phyloP scores from a whole-genome alignment of 2,888 invertebrate species.

The Seladonia tumulorum region DNA sequence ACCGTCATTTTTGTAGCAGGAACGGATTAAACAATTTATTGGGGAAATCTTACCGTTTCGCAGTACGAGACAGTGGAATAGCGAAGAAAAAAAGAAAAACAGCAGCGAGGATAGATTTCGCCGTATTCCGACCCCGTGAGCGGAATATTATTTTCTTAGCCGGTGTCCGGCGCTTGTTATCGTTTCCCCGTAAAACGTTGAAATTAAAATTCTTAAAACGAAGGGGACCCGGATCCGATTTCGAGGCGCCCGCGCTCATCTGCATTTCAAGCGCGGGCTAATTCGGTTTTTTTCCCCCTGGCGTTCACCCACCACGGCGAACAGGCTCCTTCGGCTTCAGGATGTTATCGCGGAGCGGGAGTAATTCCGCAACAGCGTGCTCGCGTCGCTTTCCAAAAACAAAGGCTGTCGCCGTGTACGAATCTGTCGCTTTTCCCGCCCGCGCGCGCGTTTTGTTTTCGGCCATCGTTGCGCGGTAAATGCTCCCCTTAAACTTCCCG shows the following conservation, averaged over 20 bases:
- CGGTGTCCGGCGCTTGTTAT: constrained; percentile 20
- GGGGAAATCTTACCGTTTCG: not conserved
- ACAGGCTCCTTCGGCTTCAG: constrained; percentile 22
- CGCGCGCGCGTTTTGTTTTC: not conserved
- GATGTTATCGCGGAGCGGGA: constrained; percentile 9
- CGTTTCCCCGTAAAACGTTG: constrained; percentile 39
- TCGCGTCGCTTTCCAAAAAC: not conserved
- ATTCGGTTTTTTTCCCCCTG: constrained; percentile 31
- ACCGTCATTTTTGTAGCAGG: not conserved
- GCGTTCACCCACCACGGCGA: not conserved
- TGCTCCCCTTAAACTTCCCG: not conserved
- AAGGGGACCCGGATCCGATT: constrained; percentile 42
- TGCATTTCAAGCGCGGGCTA: constrained; percentile 59
- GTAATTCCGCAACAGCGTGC: constrained; percentile 11
- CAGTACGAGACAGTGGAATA: not conserved
- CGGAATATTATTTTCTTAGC: constrained; percentile 8
- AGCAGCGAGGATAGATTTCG: not conserved
- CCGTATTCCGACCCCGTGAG: not conserved
- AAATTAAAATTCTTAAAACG: constrained; percentile 62
- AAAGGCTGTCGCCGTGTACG: not conserved
- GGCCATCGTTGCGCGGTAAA: not conserved
- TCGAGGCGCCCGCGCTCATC: constrained; percentile 41
- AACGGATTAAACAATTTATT: not conserved
- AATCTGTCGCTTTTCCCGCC: not conserved
- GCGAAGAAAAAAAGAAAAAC: not conserved